These are phyloP conservation scores for Cirrhinus mrigala DNA, from an alignment of 2,797 vertebrate species.

Conservation along the genomic window DNA sequence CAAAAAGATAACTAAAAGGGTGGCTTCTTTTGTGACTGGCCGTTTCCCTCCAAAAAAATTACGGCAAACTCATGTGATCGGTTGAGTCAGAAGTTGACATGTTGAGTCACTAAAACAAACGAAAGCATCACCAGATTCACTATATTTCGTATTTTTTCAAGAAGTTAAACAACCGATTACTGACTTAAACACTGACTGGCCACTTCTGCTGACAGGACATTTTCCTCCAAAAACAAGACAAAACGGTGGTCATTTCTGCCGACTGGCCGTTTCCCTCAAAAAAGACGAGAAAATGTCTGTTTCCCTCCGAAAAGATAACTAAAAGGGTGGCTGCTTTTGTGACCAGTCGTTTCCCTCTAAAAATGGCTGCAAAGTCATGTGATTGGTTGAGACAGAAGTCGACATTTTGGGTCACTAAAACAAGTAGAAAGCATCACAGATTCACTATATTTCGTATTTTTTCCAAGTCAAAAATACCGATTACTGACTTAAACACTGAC, in stretches of 20 bases:
- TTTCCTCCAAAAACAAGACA: too few species aligned
- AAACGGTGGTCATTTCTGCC: too few species aligned
- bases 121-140: background rate
- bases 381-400: background rate
- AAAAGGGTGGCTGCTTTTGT: too few species aligned
- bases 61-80: background rate
- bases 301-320: too few species aligned
- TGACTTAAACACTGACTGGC: background rate
- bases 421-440: background rate
- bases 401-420: background rate
- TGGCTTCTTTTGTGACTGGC: too few species aligned
- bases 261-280: too few species aligned
- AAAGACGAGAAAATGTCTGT: too few species aligned
- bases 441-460: background rate
- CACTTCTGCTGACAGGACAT: too few species aligned
- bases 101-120: background rate
- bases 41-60: too few species aligned
- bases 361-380: background rate
- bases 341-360: too few species aligned
- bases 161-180: background rate
- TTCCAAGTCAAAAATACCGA: background rate
- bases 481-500: background rate
- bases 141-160: background rate
- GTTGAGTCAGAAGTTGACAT: background rate
- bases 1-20: too few species aligned